phyloP scores from a whole-genome alignment of 2,888 invertebrate genomes.

The Phaedon cochleariae region DNA sequence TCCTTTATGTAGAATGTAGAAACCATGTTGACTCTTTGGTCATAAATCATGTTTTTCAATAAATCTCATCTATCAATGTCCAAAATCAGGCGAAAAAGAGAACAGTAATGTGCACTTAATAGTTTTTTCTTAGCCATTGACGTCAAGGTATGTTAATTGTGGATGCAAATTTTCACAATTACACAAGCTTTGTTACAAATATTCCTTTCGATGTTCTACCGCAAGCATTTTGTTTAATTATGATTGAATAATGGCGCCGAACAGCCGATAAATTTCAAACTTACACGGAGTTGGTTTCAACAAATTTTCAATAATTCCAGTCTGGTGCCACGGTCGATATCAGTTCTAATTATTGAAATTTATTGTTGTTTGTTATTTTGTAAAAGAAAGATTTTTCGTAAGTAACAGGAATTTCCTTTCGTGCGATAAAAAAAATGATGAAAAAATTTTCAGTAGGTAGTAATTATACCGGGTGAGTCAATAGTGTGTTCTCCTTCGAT shows the following conservation, averaged over 20 bases:
- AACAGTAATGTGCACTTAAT: background rate
- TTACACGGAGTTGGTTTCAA: background rate
- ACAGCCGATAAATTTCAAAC: background rate
- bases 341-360: background rate
- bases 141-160: conserved; percentile 13
- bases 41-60: too few relatives aligned
- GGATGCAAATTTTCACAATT: conserved; percentile 18
- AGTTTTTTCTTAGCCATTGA: conserved; percentile 5
- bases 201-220: conserved; percentile 1
- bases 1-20: too few relatives aligned
- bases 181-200: conserved; percentile 10
- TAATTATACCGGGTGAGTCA: too few relatives aligned
- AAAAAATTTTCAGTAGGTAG: too few relatives aligned
- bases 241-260: conserved; percentile 4
- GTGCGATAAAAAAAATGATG: too few relatives aligned
- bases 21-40: too few relatives aligned
- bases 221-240: conserved; percentile 4
- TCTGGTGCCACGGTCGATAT: background rate
- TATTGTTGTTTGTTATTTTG: too few relatives aligned
- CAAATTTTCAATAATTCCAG: background rate
- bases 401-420: too few relatives aligned
- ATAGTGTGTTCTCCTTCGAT: too few relatives aligned
- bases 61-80: too few relatives aligned
- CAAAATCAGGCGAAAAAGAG: conserved; percentile 1
- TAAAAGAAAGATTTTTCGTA: too few relatives aligned